Evolutionary conservation across 2,888 invertebrate species (phyloP).

Genomic region (Hemaris fuciformis): DNA sequence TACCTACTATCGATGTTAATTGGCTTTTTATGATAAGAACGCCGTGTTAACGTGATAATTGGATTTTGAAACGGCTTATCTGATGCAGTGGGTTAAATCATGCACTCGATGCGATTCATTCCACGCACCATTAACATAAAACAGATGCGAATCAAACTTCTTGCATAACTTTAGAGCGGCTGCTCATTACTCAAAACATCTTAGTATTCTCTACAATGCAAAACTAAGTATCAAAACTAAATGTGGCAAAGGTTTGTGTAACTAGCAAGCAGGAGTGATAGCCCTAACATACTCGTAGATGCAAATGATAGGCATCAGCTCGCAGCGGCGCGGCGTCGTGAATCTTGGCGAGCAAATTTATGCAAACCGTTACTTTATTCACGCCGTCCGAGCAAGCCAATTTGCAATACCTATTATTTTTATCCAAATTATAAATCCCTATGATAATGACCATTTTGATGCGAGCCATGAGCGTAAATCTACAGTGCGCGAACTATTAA

Average conservation of each 20-base stretch:
- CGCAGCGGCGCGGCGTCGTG: background rate
- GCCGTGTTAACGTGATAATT: constrained; percentile 14
- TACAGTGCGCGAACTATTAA: background rate
- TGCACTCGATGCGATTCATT: constrained; percentile 15
- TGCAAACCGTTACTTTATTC: constrained; percentile 14
- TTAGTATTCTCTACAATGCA: no score
- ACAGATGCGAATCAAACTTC: background rate
- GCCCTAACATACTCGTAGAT: background rate
- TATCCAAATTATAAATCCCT: background rate
- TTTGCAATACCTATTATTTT: constrained; percentile 12
- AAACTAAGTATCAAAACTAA: no score
- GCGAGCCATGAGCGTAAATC: background rate
- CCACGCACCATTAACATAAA: background rate
- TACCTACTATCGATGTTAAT: constrained; percentile 19
- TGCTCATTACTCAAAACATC: no score
- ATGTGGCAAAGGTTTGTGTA: background rate
- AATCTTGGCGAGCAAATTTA: constrained; percentile 10
- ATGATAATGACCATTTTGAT: background rate
- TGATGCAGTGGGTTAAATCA: constrained; percentile 3
- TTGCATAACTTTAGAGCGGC: no score
- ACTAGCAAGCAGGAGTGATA: background rate
- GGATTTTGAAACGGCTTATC: constrained; percentile 3
- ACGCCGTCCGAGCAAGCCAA: constrained; percentile 9
- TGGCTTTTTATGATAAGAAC: constrained; percentile 13
- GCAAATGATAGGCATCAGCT: constrained; percentile 1